Conservation (phyloP, 1,140 invertebrate species). For the Dreissena polymorpha region DNA sequence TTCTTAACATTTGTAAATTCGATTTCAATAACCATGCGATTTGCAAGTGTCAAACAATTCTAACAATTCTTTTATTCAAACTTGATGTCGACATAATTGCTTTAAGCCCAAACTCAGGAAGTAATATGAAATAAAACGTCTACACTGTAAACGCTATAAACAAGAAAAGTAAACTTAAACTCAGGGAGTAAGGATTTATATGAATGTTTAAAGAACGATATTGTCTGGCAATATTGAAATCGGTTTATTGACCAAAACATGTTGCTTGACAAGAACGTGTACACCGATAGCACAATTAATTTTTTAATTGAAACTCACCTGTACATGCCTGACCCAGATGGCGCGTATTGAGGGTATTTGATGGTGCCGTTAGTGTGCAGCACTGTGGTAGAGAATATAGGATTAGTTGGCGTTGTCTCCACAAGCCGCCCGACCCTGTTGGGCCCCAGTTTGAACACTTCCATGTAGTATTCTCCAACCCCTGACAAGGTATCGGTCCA, state of each 20-base stretch:
- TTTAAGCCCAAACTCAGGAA: too few relatives aligned
- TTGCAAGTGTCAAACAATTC: too few relatives aligned
- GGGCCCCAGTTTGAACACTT: constrained; percentile 43
- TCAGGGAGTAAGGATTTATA: neutral
- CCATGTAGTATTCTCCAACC: constrained; percentile 5
- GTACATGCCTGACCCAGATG: constrained; percentile 54
- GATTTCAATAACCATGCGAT: too few relatives aligned
- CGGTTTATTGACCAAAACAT: neutral
- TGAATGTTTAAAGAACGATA: neutral
- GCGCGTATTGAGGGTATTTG: constrained; percentile 15
- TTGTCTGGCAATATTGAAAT: neutral
- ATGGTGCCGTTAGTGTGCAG: neutral
- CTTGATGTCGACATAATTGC: too few relatives aligned
- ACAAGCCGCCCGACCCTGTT: constrained; percentile 6
- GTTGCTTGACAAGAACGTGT: neutral
- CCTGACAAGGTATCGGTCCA: constrained; percentile 46
- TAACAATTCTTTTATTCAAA: too few relatives aligned
- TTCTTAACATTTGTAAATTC: too few relatives aligned
- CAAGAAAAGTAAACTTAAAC: neutral
- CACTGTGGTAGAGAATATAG: constrained; percentile 6
- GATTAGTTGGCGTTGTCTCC: constrained; percentile 23
- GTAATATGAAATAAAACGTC: too few relatives aligned
- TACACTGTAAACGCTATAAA: too few relatives aligned
- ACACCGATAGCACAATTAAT: neutral
- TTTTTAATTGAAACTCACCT: constrained; percentile 15